These are phyloP conservation scores for Gymnogyps californianus DNA, from an alignment of 2,113 vertebrate species.

Conservation along the genomic window DNA sequence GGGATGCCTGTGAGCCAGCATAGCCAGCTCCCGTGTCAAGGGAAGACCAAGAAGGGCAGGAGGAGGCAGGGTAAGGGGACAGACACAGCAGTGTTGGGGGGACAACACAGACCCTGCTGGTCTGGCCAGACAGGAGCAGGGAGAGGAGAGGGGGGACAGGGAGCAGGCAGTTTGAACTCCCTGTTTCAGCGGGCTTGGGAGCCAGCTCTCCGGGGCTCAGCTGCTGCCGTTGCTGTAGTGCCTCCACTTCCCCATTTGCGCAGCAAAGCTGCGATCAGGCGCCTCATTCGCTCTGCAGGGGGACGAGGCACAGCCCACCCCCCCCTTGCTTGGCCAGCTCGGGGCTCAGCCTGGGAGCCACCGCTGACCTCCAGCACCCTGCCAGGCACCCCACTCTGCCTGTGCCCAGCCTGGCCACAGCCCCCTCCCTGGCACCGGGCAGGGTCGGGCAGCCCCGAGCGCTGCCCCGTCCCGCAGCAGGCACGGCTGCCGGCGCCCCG, in stretches of 20 bases:
- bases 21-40: background rate
- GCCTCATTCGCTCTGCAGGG: background rate
- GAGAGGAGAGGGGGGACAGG: background rate
- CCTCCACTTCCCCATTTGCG: background rate
- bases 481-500: too few relatives aligned
- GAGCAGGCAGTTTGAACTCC: background rate
- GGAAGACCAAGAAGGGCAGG: background rate
- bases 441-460: background rate
- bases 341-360: background rate
- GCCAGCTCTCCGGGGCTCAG: background rate
- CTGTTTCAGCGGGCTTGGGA: background rate
- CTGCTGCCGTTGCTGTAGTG: fast-evolving
- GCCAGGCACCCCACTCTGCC: too few relatives aligned
- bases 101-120: too few relatives aligned
- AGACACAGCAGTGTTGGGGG: background rate
- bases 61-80: background rate
- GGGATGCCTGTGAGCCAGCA: background rate
- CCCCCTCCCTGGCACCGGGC: background rate
- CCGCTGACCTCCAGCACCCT: background rate
- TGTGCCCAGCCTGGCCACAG: background rate
- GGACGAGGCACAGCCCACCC: background rate
- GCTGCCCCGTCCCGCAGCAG: fast-evolving
- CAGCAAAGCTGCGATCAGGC: background rate
- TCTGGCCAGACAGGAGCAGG: background rate
- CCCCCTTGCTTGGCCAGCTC: background rate